Conservation (phyloP, 1,140 invertebrate genomes). For the Drosophila fuyamai region DNA sequence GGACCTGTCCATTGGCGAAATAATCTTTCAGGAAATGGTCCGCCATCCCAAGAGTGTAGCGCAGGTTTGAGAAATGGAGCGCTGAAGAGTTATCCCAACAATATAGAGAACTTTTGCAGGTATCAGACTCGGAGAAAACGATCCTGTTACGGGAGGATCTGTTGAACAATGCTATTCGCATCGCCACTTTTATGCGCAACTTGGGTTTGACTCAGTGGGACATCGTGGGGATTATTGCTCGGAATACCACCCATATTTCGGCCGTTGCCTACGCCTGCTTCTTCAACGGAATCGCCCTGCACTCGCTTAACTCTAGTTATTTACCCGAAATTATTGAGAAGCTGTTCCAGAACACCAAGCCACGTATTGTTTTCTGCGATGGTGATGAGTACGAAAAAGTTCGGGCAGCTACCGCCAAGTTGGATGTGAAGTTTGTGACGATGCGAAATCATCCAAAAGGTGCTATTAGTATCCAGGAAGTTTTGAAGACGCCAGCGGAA, state of each 20-base stretch:
- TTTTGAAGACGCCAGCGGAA: conserved; percentile 1
- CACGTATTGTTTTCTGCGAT: conserved; percentile 47
- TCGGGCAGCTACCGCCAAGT: neutral
- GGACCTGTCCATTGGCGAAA: conserved; percentile 31
- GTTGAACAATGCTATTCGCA: conserved; percentile 17
- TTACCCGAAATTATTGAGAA: conserved; percentile 11
- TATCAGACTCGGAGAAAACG: conserved; percentile 33
- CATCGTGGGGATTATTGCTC: conserved; percentile 52
- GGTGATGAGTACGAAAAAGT: conserved; percentile 29
- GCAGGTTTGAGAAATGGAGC: conserved; percentile 6
- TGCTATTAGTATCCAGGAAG: conserved; percentile 6
- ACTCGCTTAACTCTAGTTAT: conserved; percentile 17
- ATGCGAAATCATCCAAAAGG: conserved; percentile 23
- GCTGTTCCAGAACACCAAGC: conserved; percentile 38
- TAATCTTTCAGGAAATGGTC: conserved; percentile 33
- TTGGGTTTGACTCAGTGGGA: conserved; percentile 13
- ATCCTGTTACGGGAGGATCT: conserved; percentile 23
- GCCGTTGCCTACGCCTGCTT: conserved; percentile 59
- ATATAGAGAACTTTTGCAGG: neutral
- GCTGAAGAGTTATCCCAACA: no score
- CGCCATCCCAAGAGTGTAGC: conserved; percentile 28
- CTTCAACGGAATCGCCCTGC: conserved; percentile 59
- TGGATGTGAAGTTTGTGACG: conserved; percentile 20
- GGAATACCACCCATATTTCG: conserved; percentile 48
- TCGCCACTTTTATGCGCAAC: conserved; percentile 19